phyloP scores from a whole-genome alignment of 2,797 vertebrate genomes.

The Cercopithecus hamlyni region DNA sequence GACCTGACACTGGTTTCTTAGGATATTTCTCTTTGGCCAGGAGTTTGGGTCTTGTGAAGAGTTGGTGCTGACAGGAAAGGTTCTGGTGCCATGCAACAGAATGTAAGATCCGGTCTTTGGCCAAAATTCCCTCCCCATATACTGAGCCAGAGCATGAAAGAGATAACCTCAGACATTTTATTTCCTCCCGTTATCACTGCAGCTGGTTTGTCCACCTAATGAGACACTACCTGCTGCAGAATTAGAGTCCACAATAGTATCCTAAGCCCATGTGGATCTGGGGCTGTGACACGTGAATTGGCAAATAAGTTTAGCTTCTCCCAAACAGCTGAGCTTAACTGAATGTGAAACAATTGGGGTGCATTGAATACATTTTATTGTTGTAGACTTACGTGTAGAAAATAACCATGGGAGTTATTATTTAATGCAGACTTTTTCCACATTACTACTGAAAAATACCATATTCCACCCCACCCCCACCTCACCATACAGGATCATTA shows the following conservation, averaged over 20 bases:
- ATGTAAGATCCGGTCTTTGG: background rate
- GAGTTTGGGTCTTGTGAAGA: background rate
- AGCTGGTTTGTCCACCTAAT: background rate
- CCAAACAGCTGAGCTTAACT: background rate
- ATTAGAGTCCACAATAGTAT: background rate
- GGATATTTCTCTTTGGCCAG: background rate
- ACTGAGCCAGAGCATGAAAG: background rate
- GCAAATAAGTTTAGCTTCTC: background rate
- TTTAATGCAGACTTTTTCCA: background rate
- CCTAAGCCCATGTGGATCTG: background rate
- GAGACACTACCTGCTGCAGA: background rate
- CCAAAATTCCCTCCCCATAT: background rate
- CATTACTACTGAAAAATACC: background rate
- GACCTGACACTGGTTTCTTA: background rate
- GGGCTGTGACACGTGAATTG: background rate
- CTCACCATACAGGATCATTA: background rate
- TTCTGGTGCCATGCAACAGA: background rate
- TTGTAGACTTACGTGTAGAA: background rate
- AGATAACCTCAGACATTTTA: background rate
- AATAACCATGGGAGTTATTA: background rate
- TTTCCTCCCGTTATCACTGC: background rate
- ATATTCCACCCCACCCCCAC: background rate
- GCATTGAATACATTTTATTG: background rate
- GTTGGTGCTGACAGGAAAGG: background rate
- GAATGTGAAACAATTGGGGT: background rate